Evolutionary conservation across 2,797 vertebrate species (phyloP).

Genomic region (Ctenochaetus hawaiiensis): DNA sequence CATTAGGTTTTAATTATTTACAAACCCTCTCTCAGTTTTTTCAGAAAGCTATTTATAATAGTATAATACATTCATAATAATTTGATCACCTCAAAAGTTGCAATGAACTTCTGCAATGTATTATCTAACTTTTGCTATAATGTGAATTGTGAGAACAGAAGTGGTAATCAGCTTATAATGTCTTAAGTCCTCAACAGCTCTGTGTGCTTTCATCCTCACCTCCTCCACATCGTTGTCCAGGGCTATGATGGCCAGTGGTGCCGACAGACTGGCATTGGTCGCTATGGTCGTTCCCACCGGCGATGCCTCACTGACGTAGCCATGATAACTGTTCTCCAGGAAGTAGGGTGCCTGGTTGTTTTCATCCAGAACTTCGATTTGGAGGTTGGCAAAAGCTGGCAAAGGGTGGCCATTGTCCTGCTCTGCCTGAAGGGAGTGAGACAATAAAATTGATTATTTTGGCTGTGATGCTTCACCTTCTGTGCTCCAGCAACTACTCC

Average conservation of each 20-base stretch:
- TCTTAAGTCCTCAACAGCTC: background rate
- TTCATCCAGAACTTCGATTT: constrained; percentile 95
- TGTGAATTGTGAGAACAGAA: background rate
- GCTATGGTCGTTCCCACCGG: constrained; percentile 93
- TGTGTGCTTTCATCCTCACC: constrained; percentile 77
- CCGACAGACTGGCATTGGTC: constrained; percentile 85
- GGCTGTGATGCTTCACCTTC: constrained; percentile 10
- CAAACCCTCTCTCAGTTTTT: too few species aligned
- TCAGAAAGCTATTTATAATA: background rate
- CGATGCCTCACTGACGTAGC: constrained; percentile 93
- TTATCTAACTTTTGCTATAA: background rate
- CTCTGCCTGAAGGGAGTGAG: constrained; percentile 88
- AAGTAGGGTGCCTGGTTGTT: constrained; percentile 98
- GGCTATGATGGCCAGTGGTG: constrained; percentile 88
- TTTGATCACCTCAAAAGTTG: background rate
- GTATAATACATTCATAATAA: background rate
- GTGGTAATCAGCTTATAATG: background rate
- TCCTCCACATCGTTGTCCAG: constrained; percentile 97
- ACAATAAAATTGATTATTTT: constrained; percentile 19
- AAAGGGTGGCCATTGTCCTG: constrained; percentile 98
- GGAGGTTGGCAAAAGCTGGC: constrained; percentile 94
- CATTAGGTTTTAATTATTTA: background rate
- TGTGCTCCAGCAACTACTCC: constrained; percentile 9
- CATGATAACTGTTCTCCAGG: constrained; percentile 88
- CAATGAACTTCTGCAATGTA: background rate